Conservation (phyloP, 2,797 vertebrate species). For the Tapirus indicus region DNA sequence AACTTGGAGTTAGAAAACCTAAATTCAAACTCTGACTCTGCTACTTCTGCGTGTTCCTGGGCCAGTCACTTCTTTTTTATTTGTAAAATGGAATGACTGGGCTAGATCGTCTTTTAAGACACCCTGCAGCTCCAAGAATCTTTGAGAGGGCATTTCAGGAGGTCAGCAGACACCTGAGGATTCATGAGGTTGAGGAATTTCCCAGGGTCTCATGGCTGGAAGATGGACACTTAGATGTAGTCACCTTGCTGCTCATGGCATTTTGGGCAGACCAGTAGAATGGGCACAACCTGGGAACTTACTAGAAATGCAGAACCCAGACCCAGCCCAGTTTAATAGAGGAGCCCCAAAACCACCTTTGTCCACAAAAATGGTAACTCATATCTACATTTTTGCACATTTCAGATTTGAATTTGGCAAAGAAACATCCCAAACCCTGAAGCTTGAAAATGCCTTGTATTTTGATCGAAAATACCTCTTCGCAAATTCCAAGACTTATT, state of each 20-base stretch:
- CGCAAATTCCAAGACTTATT: slow-evolving; percentile 97
- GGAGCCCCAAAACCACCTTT: background rate
- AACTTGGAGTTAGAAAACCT: background rate
- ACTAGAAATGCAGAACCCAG: background rate
- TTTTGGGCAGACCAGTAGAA: background rate
- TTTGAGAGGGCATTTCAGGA: background rate
- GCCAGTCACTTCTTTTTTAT: background rate
- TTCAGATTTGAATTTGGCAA: slow-evolving; percentile 92
- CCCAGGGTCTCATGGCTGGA: background rate
- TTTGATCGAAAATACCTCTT: slow-evolving; percentile 95
- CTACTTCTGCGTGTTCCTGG: background rate
- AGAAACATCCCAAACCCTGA: slow-evolving; percentile 87
- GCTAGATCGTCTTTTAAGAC: background rate
- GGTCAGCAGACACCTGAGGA: background rate
- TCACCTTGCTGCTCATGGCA: background rate
- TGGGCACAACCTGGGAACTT: background rate
- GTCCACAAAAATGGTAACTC: background rate
- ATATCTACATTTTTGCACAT: background rate
- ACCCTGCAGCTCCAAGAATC: background rate
- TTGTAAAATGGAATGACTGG: background rate
- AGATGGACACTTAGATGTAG: background rate
- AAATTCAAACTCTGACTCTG: background rate
- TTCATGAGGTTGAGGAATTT: background rate
- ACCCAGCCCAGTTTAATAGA: background rate
- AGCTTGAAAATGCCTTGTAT: slow-evolving; percentile 92